These are phyloP conservation scores for Protomyctophum bolini DNA, from an alignment of 2,113 vertebrate genomes.

Conservation along the genomic window DNA sequence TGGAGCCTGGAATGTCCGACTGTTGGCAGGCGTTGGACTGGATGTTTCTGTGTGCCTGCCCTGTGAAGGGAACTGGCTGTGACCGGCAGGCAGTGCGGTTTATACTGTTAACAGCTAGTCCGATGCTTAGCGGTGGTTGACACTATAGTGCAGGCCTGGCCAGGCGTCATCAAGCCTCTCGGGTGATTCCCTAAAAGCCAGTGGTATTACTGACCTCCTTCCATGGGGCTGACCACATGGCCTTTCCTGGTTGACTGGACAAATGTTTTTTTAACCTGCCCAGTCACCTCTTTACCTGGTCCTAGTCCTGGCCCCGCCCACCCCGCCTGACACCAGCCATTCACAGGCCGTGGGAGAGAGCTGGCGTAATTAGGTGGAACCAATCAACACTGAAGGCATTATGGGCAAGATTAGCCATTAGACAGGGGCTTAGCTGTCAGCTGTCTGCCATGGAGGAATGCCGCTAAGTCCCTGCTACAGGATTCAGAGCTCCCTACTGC, in stretches of 20 bases:
- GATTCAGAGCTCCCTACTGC: background rate
- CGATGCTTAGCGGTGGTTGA: too few species aligned
- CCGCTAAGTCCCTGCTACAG: conserved; percentile 42
- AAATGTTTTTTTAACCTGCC: background rate
- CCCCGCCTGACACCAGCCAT: conserved; percentile 24
- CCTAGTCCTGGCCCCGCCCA: background rate
- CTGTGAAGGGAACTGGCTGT: too few species aligned
- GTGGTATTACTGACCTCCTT: background rate
- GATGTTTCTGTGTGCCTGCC: too few species aligned
- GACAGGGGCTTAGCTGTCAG: conserved; percentile 61
- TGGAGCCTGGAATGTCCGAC: too few species aligned
- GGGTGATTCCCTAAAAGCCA: background rate
- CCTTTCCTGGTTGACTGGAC: background rate
- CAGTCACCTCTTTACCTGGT: background rate
- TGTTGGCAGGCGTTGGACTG: too few species aligned
- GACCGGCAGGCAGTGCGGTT: too few species aligned
- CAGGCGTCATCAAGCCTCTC: background rate
- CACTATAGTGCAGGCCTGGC: too few species aligned
- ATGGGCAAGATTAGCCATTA: conserved; percentile 67
- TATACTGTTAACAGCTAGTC: too few species aligned
- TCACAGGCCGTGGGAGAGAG: conserved; percentile 23
- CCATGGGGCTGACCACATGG: background rate
- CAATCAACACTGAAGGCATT: conserved; percentile 60
- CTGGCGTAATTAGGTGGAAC: conserved; percentile 57
- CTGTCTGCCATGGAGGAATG: conserved; percentile 53